Evolutionary conservation across 2,797 vertebrate genomes (phyloP).

Genomic region (Microhierax caerulescens): DNA sequence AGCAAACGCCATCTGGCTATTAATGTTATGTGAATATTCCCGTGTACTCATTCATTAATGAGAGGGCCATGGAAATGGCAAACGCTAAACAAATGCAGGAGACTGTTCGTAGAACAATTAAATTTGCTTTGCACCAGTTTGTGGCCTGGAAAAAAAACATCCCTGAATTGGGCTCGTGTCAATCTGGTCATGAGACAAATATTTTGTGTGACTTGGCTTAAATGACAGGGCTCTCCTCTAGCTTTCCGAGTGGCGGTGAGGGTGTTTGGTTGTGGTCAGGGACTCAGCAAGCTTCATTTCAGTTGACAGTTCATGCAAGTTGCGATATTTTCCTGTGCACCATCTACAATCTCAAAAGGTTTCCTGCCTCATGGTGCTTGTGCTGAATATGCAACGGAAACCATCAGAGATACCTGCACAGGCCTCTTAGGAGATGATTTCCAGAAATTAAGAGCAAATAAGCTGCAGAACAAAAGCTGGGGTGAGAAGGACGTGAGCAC

Average conservation of each 20-base stretch:
- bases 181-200: conserved; percentile 40
- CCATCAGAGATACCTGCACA: neutral
- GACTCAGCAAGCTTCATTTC: neutral
- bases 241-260: neutral
- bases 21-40: neutral
- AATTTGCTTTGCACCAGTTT: conserved; percentile 24
- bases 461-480: neutral
- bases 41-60: neutral
- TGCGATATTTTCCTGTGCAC: neutral
- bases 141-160: conserved; percentile 26
- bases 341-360: neutral
- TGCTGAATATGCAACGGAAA: neutral
- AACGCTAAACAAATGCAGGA: conserved; percentile 22
- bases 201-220: conserved; percentile 43
- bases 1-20: neutral
- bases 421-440: neutral
- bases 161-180: conserved; percentile 2
- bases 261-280: neutral
- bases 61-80: neutral
- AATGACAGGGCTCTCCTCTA: neutral
- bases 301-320: neutral
- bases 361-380: neutral
- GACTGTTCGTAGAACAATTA: conserved; percentile 6
- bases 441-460: neutral
- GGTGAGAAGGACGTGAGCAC: neutral